Base-by-base conservation (phyloP, 2,888 invertebrate genomes). In the Chaitophorus viminalis region DNA sequence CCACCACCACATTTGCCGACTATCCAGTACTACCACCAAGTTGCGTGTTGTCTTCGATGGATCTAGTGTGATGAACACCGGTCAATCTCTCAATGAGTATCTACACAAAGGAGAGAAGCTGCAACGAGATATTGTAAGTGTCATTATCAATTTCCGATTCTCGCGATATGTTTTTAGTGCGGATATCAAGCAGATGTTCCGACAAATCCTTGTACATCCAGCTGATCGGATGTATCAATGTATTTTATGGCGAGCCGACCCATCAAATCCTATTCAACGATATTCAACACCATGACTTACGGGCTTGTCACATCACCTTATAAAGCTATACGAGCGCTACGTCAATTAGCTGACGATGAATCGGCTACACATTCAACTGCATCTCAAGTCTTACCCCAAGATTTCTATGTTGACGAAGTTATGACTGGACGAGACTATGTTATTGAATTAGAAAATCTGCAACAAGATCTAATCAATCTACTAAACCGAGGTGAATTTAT, bases 401-500 rank as follows among this genome's bases (percentile, higher is more conserved):
- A 90, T 54, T 78, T 89, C 29, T 90, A 90, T 72, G 89, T 90
- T 9, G 89, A 90, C 81, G 89, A 90, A 70, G 54, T 90, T 18
- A 60, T 90, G 18, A 88, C 89, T 1, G 90, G 90, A 18, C 89
- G 82, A 2, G 88, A 89, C 31, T 77, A 89, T 17, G 31, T 89
- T 1, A 1, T 76, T 14, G 17, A 88, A 89, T 90, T 54, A 3
- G 33, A 90, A 65, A 81, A 85, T 11, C 60, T 90, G n/a, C 88
- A 89, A 65, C 86, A 90, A 31, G 89, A 90, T 46, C 83, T 90
- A 8, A 90, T 46, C 6, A 46, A 82, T 6, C 54, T 91, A 6
- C 72, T 91, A 46, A 89, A 81, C 65, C 88, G 88, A 5, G 91
- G 90, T 9, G 91, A 91, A 0, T 91, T 91, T 88, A 74, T 89